Evolutionary conservation across 1,140 invertebrate species (phyloP), one percentile per base, ranked within the genome.

Genomic region (Drosophila aff.): DNA sequence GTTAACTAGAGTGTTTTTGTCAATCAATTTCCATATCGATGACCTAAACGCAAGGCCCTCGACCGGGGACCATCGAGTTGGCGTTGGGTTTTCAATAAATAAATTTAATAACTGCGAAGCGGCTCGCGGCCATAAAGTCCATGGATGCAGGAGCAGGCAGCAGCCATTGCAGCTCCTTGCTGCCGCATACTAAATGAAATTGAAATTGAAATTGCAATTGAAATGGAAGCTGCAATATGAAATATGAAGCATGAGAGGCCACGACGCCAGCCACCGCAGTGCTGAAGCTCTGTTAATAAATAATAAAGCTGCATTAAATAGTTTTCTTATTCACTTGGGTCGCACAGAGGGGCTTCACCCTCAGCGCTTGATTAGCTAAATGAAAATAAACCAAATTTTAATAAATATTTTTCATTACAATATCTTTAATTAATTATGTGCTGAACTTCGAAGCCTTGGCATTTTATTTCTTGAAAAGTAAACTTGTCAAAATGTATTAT

Each of bases 1-100:
- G 71, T 65, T 65, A 75, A 38, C 73, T 65, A 75, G 43, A 76
- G 73, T 74, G 73, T 77, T 67, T 75, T 67, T 83, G 83, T 83
- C 83, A 87, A 89, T 87, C 84, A 83, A 89, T 83, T 83, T 83
- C 77, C 81, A 89, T 87, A 76, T 89, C 72, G 76, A 83, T 82
- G 76, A 74, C 72, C 76, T 72, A 67, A 79, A 82, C 82, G 77
- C 41, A 58, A 77, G 73, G 44, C 66, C 53, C 52, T 15, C 26
- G 41, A 40, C 40, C 38, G 26, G 73, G 57, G 59, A 78, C 38
- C 36, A 40, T 57, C 53, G 52, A 18, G 23, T 26, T 57, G 46
- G 73, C 57, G 74, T 55, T 86, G 73, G 50, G 74, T 55, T 86
- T 82, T 67, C 84, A 89, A 87, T 89, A 87, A 87, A 87, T 83